These are phyloP conservation scores for Diabrotica balteata DNA, from an alignment of 2,888 invertebrate species.

Conservation along the genomic window DNA sequence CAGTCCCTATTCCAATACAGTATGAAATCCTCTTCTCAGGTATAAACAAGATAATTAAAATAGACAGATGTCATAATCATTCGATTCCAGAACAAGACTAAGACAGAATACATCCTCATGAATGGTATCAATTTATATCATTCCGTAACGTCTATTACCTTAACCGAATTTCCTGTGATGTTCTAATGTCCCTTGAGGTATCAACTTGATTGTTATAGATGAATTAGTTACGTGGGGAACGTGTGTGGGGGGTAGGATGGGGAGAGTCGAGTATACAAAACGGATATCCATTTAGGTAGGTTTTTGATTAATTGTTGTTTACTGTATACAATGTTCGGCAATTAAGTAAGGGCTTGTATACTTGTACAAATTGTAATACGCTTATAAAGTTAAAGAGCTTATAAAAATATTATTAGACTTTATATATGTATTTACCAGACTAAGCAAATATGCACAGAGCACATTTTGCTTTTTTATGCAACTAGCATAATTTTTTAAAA, in stretches of 20 bases:
- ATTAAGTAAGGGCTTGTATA: too few species aligned
- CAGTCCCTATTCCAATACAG: constrained; percentile 5
- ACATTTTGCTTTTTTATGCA: too few species aligned
- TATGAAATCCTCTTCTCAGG: constrained; percentile 3
- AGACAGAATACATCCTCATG: constrained; percentile 29
- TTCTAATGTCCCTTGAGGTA: constrained; percentile 15
- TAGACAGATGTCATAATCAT: constrained; percentile 24
- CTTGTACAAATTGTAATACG: too few species aligned
- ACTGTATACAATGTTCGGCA: too few species aligned
- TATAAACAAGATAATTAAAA: constrained; percentile 20
- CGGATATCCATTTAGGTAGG: too few species aligned
- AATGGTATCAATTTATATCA: constrained; percentile 28
- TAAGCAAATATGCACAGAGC: too few species aligned
- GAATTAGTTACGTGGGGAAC: constrained; percentile 14
- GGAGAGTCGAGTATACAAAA: too few species aligned
- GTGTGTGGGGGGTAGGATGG: neutral
- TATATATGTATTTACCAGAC: too few species aligned
- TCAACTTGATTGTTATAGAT: constrained; percentile 23
- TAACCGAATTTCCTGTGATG: constrained; percentile 14
- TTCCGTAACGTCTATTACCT: constrained; percentile 20
- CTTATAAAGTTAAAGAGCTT: too few species aligned
- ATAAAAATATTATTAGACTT: too few species aligned
- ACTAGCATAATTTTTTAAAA: too few species aligned
- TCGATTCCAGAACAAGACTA: constrained; percentile 20
- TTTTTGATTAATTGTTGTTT: too few species aligned